Base-by-base conservation (phyloP, 2,113 vertebrate species). In the Platichthys stellatus region DNA sequence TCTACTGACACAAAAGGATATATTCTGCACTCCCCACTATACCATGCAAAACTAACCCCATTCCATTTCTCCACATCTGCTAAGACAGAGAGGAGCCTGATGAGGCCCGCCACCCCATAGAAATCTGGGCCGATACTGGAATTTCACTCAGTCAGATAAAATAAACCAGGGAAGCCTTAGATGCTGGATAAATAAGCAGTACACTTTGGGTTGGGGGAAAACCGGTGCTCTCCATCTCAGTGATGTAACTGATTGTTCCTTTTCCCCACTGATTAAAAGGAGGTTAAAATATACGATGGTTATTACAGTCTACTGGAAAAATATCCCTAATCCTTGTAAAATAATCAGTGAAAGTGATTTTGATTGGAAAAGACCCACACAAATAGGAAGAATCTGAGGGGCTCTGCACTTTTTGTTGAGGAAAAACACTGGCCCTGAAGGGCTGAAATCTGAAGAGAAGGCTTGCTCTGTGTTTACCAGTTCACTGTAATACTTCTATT, bases 161-260 rank as follows among this genome's bases (percentile, higher is more conserved):
- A 94, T 93, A 94, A 93, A 93, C 90, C 49, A 63, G 74, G 60
- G 61, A 73, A 84, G 89, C 63, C 88, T 83, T 63, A 83, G 87
- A 91, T 85, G 73, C 78, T 87, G 86, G 77, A 92, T 85, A 93
- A 94, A 94, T 92, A 94, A 94, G 87, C 93, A 79, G 79, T 38
- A 66, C 76, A 72, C 75, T 79, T 70, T 78, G 70, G 83, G 72
- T 81, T 40, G 57, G 80, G 76, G 76, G 59, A 40, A 74, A 76
- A 58, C 35, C 76, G 21, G 47, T 18, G 24, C 80, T 72, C 77
- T 63, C 63, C 76, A 14, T 66, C 77, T 71, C 80, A 70, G 72
- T 84, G 87, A 92, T 90, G 89, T 85, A 88, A 90, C 77, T 83
- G 86, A 90, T 91, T 92, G 81, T 90, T 89, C 85, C 73, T 88